Conservation (phyloP, 1,140 invertebrate species). For the Drosophila ficusphila region DNA sequence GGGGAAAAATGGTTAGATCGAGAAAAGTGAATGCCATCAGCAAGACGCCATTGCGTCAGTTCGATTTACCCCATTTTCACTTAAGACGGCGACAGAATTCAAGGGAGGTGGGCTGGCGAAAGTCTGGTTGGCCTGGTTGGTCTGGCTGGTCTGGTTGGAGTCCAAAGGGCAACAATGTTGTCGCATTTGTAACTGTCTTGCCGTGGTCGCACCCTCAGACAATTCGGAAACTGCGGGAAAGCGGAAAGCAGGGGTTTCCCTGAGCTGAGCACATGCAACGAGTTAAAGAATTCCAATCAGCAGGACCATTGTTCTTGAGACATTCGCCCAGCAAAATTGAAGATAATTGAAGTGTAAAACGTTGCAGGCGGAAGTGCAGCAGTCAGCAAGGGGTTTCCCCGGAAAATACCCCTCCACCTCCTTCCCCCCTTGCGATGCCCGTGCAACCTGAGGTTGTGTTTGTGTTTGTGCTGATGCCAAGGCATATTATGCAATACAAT, state of each 20-base stretch:
- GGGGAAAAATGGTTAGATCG: slow-evolving; percentile 36
- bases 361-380: slow-evolving; percentile 74
- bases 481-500: slow-evolving; percentile 78
- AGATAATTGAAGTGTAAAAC: slow-evolving; percentile 82
- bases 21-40: slow-evolving; percentile 74
- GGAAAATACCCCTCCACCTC: neutral
- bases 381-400: slow-evolving; percentile 56
- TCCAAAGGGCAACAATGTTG: slow-evolving; percentile 72
- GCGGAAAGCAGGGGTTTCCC: slow-evolving; percentile 2
- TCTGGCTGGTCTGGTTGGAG: slow-evolving; percentile 26
- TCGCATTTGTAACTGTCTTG: slow-evolving; percentile 81
- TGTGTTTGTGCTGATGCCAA: slow-evolving; percentile 57
- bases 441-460: slow-evolving; percentile 10
- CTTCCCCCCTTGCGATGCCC: too few species aligned
- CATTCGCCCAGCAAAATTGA: slow-evolving; percentile 77
- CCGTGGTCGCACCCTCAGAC: slow-evolving; percentile 31
- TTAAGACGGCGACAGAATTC: slow-evolving; percentile 19
- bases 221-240: neutral
- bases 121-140: slow-evolving; percentile 13
- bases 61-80: slow-evolving; percentile 58
- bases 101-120: neutral
- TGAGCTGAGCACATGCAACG: slow-evolving; percentile 66
- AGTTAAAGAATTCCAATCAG: slow-evolving; percentile 82
- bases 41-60: slow-evolving; percentile 65
- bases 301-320: slow-evolving; percentile 80